phyloP scores from a whole-genome alignment of 2,113 vertebrate species.

The Petroica traversi region DNA sequence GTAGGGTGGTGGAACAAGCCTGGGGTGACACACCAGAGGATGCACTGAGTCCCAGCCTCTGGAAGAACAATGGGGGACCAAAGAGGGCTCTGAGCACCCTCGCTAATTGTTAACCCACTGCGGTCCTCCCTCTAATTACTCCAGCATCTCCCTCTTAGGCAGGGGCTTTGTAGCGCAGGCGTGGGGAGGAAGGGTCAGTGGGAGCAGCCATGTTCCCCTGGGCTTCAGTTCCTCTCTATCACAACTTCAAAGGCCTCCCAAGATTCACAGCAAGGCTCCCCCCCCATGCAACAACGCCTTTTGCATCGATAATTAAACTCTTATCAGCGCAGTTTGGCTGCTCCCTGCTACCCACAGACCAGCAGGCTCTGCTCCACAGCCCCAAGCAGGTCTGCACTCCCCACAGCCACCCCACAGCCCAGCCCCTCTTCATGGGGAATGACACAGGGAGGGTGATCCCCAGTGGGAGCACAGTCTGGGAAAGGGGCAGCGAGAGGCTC shows the following conservation, averaged over 20 bases:
- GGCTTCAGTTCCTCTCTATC: constrained; percentile 52
- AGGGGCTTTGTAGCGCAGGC: background rate
- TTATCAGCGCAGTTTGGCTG: background rate
- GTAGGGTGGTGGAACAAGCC: background rate
- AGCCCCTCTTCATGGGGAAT: accelerated
- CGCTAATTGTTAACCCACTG: constrained; percentile 35
- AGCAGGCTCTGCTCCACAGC: background rate
- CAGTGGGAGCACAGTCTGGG: background rate
- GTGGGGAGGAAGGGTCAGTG: constrained; percentile 47
- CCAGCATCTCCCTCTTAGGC: background rate
- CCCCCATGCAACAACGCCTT: background rate
- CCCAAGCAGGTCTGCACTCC: background rate
- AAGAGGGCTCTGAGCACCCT: background rate
- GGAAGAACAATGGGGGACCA: background rate
- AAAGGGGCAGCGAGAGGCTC: background rate
- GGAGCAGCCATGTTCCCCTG: constrained; percentile 54
- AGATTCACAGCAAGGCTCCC: constrained; percentile 42
- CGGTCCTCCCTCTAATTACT: constrained; percentile 6
- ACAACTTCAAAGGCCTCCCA: constrained; percentile 64
- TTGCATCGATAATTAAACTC: constrained; percentile 48
- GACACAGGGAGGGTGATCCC: accelerated
- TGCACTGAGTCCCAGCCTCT: background rate
- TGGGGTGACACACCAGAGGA: background rate
- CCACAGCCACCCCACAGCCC: background rate
- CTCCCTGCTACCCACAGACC: background rate